A percentile compares a stretch with the other conserved stretches of the same genome.
These are phyloP conservation scores for Zeugodacus cucurbitae DNA, from an alignment of 1,140 invertebrate genomes.

Conservation along the genomic window DNA sequence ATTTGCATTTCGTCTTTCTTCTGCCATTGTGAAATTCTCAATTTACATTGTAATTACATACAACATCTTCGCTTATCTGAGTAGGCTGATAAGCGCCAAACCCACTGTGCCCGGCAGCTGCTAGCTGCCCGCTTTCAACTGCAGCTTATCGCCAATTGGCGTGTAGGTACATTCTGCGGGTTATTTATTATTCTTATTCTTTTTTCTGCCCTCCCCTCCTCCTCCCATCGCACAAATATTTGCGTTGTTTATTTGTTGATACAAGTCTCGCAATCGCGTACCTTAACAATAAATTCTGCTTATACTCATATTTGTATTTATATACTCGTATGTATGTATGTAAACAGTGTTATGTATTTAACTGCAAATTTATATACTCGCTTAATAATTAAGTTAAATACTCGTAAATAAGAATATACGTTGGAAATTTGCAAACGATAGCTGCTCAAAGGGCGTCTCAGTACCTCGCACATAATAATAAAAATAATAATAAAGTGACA, in stretches of 20 bases:
- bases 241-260: slow-evolving; percentile 10
- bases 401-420: not conserved
- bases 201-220: not conserved
- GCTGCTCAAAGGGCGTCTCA: not conserved
- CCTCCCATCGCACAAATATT: not conserved
- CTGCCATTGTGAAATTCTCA: not conserved
- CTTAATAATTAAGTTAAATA: not conserved
- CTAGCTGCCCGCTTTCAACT: not conserved
- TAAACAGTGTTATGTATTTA: not conserved
- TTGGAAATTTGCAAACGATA: not conserved
- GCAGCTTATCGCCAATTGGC: slow-evolving; percentile 5
- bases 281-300: not conserved
- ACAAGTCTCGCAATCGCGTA: not conserved
- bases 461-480: not conserved
- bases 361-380: not conserved
- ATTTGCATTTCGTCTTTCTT: not conserved
- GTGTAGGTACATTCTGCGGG: not conserved
- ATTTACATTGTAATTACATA: not conserved
- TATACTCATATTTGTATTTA: not conserved
- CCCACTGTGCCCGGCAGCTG: not conserved
- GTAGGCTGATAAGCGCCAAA: not conserved
- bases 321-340: not conserved
- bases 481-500: not conserved
- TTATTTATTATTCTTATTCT: not conserved
- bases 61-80: not conserved